Conservation (phyloP, 2,797 vertebrate genomes). For the Hypotaenidia philippensis region DNA sequence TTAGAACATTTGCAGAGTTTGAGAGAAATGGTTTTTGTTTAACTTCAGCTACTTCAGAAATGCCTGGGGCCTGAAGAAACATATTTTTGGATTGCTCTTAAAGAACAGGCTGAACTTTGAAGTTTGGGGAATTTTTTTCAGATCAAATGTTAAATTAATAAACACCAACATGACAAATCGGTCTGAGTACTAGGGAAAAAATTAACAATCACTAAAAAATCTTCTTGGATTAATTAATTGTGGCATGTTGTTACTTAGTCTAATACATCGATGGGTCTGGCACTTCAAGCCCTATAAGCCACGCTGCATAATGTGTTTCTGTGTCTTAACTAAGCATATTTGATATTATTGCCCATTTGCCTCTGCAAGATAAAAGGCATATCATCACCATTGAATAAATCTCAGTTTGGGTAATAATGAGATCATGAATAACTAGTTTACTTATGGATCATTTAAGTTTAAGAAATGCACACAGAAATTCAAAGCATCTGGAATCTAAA, state of each 20-base stretch:
- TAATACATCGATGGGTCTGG: background rate
- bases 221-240: conserved; percentile 64
- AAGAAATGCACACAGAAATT: conserved; percentile 6
- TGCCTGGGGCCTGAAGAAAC: conserved; percentile 75
- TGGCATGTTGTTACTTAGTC: conserved; percentile 21
- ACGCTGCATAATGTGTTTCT: background rate
- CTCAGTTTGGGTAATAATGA: background rate
- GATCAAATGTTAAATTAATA: conserved; percentile 73
- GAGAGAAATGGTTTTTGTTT: conserved; percentile 70
- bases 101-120: conserved; percentile 74
- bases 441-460: background rate
- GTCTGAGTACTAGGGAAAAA: conserved; percentile 29
- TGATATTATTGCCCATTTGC: background rate
- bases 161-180: conserved; percentile 66
- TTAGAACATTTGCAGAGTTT: conserved; percentile 66
- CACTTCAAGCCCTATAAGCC: background rate
- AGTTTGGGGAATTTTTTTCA: conserved; percentile 59
- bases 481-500: conserved; percentile 22
- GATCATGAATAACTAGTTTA: background rate
- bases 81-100: conserved; percentile 77
- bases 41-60: conserved; percentile 74
- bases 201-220: conserved; percentile 36
- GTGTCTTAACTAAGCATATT: background rate
- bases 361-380: background rate
- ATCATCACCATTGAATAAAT: background rate